Base-by-base conservation (phyloP, 2,797 vertebrate genomes). In the Falco columbarius region DNA sequence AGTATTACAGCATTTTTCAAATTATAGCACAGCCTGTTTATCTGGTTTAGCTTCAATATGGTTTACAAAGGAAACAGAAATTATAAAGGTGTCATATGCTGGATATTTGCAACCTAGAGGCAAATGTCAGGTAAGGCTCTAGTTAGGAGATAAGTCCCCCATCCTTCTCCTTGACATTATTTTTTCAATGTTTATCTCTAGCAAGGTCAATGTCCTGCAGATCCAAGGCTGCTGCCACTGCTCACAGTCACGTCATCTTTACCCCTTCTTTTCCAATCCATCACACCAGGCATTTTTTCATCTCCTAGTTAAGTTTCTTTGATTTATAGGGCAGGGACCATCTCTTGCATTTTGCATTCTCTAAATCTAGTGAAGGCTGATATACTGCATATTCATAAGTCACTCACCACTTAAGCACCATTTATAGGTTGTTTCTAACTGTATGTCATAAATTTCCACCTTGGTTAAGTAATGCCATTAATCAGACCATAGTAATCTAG, bases 1-100 rank as follows among this genome's bases (percentile, higher is more conserved):
- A 49, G 20, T 84, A 84, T 74, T 89, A 86, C 86, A 93, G 9
- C 19, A 68, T 81, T 77, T 91, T 94, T 94, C 47, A 91, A 77
- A 71, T 65, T 89, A 58, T 26, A 77, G 36, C 68, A 49, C 34
- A 44, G 79, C 29, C 38, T 77, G 21, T 54, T 85, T 51, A 83
- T 29, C 32, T 86, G 32, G 38, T 92, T 86, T 65, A 75, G 56
- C 24, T 86, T 76, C 74, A 71, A 74, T 77, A 55, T 7, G 7
- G 36, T 40, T 86, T 92, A 30, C 9, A 76, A 71, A 68, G 24
- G 61, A 81, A 93, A 83, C 7, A 84, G 27, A 32, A 83, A 62
- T 56, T 1, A 51, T 55, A 27, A 67, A 86, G 9, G 12, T 27
- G 24, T 77, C 40, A 61, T 23, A 44, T 24, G 9, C 23, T 89